Evolutionary conservation across 1,140 invertebrate species (phyloP).

Genomic region (Ganaspis sp.): DNA sequence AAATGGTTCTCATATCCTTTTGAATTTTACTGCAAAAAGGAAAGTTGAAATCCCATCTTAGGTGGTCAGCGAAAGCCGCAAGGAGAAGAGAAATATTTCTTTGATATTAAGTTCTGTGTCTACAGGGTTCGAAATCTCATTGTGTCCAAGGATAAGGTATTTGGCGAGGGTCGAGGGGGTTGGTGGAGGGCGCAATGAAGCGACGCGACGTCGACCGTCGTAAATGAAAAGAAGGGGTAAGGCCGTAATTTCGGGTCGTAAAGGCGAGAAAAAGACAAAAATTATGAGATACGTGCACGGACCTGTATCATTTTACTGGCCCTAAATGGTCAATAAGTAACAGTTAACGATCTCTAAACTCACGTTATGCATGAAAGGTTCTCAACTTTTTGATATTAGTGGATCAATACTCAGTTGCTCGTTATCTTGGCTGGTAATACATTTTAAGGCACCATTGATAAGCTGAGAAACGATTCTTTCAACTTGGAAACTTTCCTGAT

Average conservation of each 20-base stretch:
- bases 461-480: slow-evolving; percentile 13
- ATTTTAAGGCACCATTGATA: background rate
- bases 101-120: slow-evolving; percentile 13
- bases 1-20: background rate
- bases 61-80: slow-evolving; percentile 5
- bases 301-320: slow-evolving; percentile 69
- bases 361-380: slow-evolving; percentile 26
- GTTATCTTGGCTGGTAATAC: background rate
- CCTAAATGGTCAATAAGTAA: slow-evolving; percentile 57
- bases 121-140: slow-evolving; percentile 13
- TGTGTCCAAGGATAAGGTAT: slow-evolving; percentile 9
- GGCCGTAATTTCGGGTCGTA: slow-evolving; percentile 64
- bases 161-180: background rate
- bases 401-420: background rate
- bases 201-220: slow-evolving; percentile 57
- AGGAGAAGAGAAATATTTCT: slow-evolving; percentile 8
- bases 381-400: slow-evolving; percentile 35
- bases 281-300: slow-evolving; percentile 3
- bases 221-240: slow-evolving; percentile 58
- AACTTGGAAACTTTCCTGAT: slow-evolving; percentile 4
- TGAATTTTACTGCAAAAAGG: background rate
- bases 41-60: slow-evolving; percentile 13
- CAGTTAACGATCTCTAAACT: slow-evolving; percentile 45
- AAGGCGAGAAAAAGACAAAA: slow-evolving; percentile 48
- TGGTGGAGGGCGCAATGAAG: slow-evolving; percentile 29